phyloP scores from a whole-genome alignment of 2,113 vertebrate species.

The Platycercus adscitus region DNA sequence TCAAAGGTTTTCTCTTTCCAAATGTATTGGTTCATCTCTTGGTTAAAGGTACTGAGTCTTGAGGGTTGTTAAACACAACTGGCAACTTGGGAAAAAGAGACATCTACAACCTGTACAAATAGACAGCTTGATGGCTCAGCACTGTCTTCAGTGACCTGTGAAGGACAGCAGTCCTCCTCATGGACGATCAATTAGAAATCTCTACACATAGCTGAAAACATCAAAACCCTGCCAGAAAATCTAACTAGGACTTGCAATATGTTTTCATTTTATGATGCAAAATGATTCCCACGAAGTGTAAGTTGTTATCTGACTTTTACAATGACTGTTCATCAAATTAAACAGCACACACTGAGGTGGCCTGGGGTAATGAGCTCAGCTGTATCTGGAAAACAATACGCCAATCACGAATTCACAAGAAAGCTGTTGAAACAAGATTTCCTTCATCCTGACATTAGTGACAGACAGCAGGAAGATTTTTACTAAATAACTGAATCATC shows the following conservation, averaged over 20 bases:
- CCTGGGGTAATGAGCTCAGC: background rate
- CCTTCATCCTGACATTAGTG: background rate
- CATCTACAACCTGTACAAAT: background rate
- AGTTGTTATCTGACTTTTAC: background rate
- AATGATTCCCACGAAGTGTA: background rate
- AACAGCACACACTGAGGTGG: background rate
- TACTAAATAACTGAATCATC: background rate
- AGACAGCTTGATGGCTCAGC: background rate
- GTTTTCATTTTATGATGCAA: background rate
- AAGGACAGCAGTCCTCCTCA: slow-evolving; percentile 15
- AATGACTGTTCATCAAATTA: background rate
- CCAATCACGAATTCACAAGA: background rate
- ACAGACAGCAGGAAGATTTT: background rate
- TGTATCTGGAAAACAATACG: background rate
- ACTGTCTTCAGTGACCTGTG: background rate
- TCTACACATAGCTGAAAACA: background rate
- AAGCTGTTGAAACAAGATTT: background rate
- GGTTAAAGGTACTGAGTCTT: background rate
- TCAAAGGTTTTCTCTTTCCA: slow-evolving; percentile 20
- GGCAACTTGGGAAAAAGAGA: background rate
- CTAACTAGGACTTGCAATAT: background rate
- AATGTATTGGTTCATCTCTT: background rate
- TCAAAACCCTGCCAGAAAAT: background rate
- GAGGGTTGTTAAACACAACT: background rate
- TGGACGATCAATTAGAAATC: background rate